Base-by-base conservation (phyloP, 1,140 invertebrate genomes). In the Drosophila watanabei region DNA sequence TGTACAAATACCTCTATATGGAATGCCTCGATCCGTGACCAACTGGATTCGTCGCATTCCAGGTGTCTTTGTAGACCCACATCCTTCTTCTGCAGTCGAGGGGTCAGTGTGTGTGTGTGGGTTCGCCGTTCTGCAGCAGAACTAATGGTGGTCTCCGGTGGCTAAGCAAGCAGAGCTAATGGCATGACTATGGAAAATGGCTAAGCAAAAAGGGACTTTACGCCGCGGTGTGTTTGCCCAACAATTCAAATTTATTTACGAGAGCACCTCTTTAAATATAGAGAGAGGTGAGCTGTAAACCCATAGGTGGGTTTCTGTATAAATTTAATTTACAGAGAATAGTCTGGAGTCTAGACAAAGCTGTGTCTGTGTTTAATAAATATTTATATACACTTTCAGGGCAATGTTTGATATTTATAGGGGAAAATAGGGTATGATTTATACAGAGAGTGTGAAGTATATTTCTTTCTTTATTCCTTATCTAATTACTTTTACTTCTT, bases 41-140 rank as follows among this genome's bases (percentile, higher is more conserved):
- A 89, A 88, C 69, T 79, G 69, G 65, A 89, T 89, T 88, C 59
- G 77, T 56, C 37, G 64, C 75, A 66, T 73, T 48, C 30, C 81
- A 85, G 85, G 85, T 88, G 84, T 33, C 35, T 46, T 37, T 16
- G 56, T 4, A 41, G 45, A 46, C 51, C 69, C 72, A 65, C 11
- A 60, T 82, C 75, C 65, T 66, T 61, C 24, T 7, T 0, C 24
- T 2, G 5, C 4, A n/a, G 16, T 5, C 9, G 9, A 10, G 48
- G 37, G 45, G 13, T 35, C 58, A 49, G 45, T 69, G 10, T 46
- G 20, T 46, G 20, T 28, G 28, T 33, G 54, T 77, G 61, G 52
- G 33, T 59, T 58, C 49, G 5, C 32, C 1, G 20, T 39, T 35
- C 69, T 60, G 70, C 54, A 73, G 52, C 54, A 60, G 41, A 72